Base-by-base conservation (phyloP, 2,888 invertebrate species). In the Lasioglossum vierecki region DNA sequence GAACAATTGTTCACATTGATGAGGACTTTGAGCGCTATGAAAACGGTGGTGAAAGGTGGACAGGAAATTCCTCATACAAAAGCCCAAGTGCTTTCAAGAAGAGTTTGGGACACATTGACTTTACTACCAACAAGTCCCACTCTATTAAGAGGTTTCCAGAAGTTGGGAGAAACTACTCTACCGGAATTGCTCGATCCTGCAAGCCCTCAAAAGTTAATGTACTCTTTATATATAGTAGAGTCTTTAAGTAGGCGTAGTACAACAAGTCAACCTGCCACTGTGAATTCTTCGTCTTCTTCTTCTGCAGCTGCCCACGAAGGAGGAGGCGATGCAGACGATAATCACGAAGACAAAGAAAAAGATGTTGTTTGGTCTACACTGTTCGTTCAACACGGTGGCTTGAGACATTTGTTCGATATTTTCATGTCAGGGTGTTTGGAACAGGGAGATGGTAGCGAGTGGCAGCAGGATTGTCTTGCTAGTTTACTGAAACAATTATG, bases 71-170 rank as follows among this genome's bases (percentile, higher is more conserved):
- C 98, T 0, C 98, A 98, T 91, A 98, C 98, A 2, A 98, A 98
- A 95, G 98, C 98, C 0, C 98, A 98, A 94, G 93, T 94, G 5
- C 95, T 99, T 75, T 99, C 99, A 0, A 96, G 99, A 49, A 96
- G 98, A 70, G 99, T 99, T 0, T 99, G 99, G 99, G 99, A 99
- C 93, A 98, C 99, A 77, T 96, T 99, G 41, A 98, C 98, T 94
- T 96, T 99, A 86, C 96, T 99, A 77, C 99, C 99, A 1, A 98
- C 99, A 1, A 98, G 98, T 95, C 98, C 98, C 0, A 97, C 97
- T 5, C 96, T 99, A 68, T 95, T 98, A 68, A 97, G 98, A 93
- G 98, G 98, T 5, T 98, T 99, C 93, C 97, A 98, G 94, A 97
- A 97, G 91, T 96, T 98, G 4, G 96, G 95, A 13, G 97, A 97